Evolutionary conservation across 2,888 invertebrate species (phyloP).

Genomic region (Eucera pruinosa): DNA sequence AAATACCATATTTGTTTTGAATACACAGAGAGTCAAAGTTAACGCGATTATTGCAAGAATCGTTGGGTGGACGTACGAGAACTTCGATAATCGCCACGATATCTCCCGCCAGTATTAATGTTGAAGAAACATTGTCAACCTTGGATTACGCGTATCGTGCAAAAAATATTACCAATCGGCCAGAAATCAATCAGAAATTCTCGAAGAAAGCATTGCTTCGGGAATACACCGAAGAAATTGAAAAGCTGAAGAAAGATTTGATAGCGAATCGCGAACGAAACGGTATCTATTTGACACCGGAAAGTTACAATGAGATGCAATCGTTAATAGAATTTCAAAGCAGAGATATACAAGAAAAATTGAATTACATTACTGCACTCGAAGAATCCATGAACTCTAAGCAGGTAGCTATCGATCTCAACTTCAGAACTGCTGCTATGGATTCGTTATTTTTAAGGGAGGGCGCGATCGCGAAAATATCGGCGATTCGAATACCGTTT

Average conservation of each 20-base stretch:
- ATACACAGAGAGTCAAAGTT: conserved; percentile 95
- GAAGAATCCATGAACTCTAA: conserved; percentile 89
- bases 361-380: conserved; percentile 88
- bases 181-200: conserved; percentile 95
- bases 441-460: too few species aligned
- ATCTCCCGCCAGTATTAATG: conserved; percentile 94
- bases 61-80: conserved; percentile 97
- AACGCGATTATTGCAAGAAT: conserved; percentile 97
- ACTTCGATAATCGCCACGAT: conserved; percentile 99
- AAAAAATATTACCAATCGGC: conserved; percentile 96
- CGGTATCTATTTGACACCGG: conserved; percentile 94
- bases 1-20: not conserved
- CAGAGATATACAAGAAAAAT: conserved; percentile 89
- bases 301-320: conserved; percentile 91
- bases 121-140: conserved; percentile 97
- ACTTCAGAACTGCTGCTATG: not conserved
- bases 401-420: conserved; percentile 81
- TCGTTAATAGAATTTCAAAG: conserved; percentile 88
- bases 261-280: conserved; percentile 94
- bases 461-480: too few species aligned
- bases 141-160: conserved; percentile 98
- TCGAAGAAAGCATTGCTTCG: conserved; percentile 93
- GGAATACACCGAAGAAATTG: conserved; percentile 96
- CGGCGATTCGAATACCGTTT: too few species aligned
- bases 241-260: conserved; percentile 93